Percentiles rank a stretch among this genome's conserved stretches.
Evolutionary conservation across 2,888 invertebrate species (phyloP).

Genomic region (Falcaria lacertinaria): DNA sequence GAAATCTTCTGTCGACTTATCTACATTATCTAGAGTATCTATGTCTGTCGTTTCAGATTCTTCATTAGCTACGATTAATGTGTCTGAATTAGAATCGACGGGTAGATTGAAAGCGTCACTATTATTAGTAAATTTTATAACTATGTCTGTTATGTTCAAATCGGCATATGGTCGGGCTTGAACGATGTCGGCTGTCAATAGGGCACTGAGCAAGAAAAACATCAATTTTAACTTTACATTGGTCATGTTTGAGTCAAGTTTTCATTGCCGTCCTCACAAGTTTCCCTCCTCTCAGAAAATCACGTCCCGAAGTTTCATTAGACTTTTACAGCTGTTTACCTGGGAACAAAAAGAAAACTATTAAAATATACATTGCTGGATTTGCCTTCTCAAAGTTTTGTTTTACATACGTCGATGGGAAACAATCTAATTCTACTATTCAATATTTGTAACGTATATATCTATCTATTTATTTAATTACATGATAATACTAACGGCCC

Average conservation of each 20-base stretch:
- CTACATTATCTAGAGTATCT: background rate
- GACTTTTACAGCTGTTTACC: background rate
- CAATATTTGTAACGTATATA: no score
- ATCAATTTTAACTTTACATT: conserved; percentile 74
- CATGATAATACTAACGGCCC: no score
- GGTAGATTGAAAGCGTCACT: conserved; percentile 60
- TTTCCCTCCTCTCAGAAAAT: conserved; percentile 7
- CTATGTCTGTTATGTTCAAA: conserved; percentile 44
- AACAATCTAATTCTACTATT: no score
- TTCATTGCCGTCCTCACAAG: conserved; percentile 29
- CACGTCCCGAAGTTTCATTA: conserved; percentile 5
- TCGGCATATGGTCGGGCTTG: conserved; percentile 58
- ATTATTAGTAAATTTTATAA: conserved; percentile 42
- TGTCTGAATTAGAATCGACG: conserved; percentile 62
- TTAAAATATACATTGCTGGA: background rate
- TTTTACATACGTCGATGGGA: no score
- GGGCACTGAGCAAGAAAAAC: conserved; percentile 61
- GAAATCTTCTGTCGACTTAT: conserved; percentile 7
- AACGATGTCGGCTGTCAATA: conserved; percentile 60
- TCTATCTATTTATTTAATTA: no score
- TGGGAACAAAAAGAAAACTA: conserved; percentile 1
- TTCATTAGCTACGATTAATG: conserved; percentile 58
- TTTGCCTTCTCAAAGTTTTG: no score
- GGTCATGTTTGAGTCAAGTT: conserved; percentile 55
- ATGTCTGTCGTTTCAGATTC: conserved; percentile 22